phyloP scores from a whole-genome alignment of 1,140 invertebrate genomes.

The Atta texana region DNA sequence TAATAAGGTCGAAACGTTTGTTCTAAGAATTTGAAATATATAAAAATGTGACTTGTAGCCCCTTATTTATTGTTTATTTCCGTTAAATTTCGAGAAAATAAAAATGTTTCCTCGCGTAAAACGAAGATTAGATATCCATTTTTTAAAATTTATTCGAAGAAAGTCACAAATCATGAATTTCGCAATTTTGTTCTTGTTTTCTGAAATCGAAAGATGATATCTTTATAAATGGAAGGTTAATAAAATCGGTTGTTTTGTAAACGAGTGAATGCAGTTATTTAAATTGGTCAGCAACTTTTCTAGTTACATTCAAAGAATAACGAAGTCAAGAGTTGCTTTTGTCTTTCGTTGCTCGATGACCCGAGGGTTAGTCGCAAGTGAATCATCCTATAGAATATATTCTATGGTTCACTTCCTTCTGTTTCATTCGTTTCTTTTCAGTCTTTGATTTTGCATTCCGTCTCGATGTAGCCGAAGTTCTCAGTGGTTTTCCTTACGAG shows the following conservation, averaged over 20 bases:
- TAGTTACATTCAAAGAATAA: constrained; percentile 11
- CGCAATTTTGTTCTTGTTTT: constrained; percentile 6
- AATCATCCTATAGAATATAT: not conserved
- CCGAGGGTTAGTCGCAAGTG: not conserved
- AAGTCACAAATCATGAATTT: not conserved
- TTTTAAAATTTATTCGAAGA: constrained; percentile 10
- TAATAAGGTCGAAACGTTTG: no score
- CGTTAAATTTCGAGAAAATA: constrained; percentile 17
- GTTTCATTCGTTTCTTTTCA: constrained; percentile 57
- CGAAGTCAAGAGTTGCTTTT: not conserved
- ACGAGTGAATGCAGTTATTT: not conserved
- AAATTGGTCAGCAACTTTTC: not conserved
- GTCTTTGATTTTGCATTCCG: constrained; percentile 79
- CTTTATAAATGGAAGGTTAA: not conserved
- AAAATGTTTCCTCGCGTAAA: not conserved
- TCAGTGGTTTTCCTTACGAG: constrained; percentile 25
- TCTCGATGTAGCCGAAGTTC: constrained; percentile 60
- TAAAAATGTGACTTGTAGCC: no score
- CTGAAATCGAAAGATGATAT: not conserved
- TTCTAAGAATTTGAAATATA: no score
- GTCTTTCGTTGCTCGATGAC: constrained; percentile 29
- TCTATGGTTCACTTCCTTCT: not conserved
- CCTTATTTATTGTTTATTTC: not conserved
- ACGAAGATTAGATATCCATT: not conserved
- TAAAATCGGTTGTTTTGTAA: constrained; percentile 6